Percentiles rank a stretch among this genome's conserved stretches.
phyloP scores from a whole-genome alignment of 2,113 vertebrate species.

The Anthoscopus minutus region DNA sequence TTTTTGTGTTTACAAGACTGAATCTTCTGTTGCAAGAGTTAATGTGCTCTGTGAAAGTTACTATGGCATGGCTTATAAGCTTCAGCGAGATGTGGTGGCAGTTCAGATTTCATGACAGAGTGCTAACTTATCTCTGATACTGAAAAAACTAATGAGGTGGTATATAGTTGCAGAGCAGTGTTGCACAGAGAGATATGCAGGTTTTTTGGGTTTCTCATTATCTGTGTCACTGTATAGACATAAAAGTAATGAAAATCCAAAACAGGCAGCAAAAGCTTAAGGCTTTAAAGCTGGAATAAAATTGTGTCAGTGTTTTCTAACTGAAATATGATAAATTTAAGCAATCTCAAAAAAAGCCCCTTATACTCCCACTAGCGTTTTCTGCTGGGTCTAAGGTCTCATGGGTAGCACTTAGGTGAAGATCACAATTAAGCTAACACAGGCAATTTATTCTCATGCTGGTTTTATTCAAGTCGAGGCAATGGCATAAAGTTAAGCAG shows the following conservation, averaged over 20 bases:
- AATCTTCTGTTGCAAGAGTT: not conserved
- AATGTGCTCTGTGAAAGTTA: constrained; percentile 11
- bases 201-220: not conserved
- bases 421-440: not conserved
- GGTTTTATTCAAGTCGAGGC: not conserved
- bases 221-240: not conserved
- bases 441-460: constrained; percentile 12
- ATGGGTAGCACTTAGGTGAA: not conserved
- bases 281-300: not conserved
- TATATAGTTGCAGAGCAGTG: not conserved
- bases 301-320: not conserved
- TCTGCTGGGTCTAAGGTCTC: not conserved
- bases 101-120: constrained; percentile 41
- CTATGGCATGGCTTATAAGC: not conserved
- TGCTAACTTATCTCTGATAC: constrained; percentile 24
- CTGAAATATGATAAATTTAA: not conserved
- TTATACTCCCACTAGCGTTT: not conserved
- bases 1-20: not conserved
- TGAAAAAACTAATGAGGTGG: constrained; percentile 52
- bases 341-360: not conserved
- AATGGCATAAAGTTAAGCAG: not conserved
- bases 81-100: not conserved
- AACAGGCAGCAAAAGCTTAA: not conserved
- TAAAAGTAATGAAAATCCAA: constrained; percentile 26
- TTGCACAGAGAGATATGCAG: not conserved